Base-by-base conservation (phyloP, 2,888 invertebrate species). In the Lepas anatifera region DNA sequence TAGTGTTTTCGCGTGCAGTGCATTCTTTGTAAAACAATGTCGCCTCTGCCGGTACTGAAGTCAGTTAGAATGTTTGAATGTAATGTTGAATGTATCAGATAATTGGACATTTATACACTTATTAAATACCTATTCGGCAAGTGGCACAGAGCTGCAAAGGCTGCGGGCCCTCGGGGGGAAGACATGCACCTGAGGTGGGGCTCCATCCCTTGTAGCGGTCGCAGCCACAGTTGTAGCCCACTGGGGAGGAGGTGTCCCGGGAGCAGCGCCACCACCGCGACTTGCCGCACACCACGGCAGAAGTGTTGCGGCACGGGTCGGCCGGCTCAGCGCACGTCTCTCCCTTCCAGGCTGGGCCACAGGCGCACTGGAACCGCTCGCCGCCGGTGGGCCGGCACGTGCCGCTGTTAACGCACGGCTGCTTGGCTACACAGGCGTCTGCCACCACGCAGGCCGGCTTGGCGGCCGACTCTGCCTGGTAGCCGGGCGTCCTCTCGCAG, bases 171-270 rank as follows among this genome's bases (percentile, higher is more conserved):
- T n/a, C n/a, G n/a, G n/a, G n/a, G n/a, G n/a, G n/a, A n/a, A n/a
- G n/a, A n/a, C 27, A 22, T 35, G 22, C 35, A 58, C 58, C 8
- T 32, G 58, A 32, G 7, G 58, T 58, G 32, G 58, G 22, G 35
- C 35, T 58, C 58, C 58, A 66, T n/a, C 66, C 66, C 25, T 16
- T 11, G 25, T 16, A 1, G 11, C 22, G 18, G 25, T 39, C 25
- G 27, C 66, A 64, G 39, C 39, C 39, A 18, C 66, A 66, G 66
- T 41, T 66, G 66, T 66, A 66, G 3, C 66, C 66, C 13, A 39
- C 25, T 27, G 16, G 11, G 16, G 16, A 25, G 66, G 8, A 6
- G 11, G 66, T 13, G 27, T 66, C 66, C n/a, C 66, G 66, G 13
- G 39, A 39, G 3, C 66, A 66, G 4, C 18, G 10, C 66, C 66